Evolutionary conservation across 2,113 vertebrate species (phyloP).

Genomic region (Dasyornis broadbenti): DNA sequence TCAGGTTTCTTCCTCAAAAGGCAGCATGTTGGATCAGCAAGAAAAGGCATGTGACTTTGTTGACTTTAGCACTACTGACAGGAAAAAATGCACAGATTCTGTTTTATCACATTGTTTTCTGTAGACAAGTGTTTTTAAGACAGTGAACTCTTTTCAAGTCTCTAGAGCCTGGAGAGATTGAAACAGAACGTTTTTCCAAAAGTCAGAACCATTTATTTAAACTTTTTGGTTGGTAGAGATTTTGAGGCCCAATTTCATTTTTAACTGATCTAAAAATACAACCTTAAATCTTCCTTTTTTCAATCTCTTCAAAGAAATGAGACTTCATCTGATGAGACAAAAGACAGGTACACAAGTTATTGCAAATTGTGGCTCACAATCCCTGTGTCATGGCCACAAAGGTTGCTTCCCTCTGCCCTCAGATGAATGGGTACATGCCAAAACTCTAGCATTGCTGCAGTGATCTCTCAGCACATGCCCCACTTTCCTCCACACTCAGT

Average conservation of each 20-base stretch:
- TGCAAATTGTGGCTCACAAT: neutral
- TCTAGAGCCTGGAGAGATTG: neutral
- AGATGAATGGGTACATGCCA: neutral
- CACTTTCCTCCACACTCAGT: neutral
- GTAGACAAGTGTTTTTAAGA: neutral
- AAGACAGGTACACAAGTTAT: accelerated
- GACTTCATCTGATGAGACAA: neutral
- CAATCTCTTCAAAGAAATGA: neutral
- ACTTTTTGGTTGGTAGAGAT: neutral
- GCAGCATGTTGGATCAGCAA: neutral
- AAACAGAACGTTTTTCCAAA: neutral
- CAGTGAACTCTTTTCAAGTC: neutral
- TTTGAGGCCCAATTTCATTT: neutral
- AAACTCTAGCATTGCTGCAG: accelerated
- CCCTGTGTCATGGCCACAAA: neutral
- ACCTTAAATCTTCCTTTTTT: neutral
- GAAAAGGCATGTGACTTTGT: accelerated
- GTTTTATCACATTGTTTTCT: neutral
- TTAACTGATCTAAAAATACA: neutral
- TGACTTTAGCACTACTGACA: neutral
- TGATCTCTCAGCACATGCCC: conserved; percentile 9
- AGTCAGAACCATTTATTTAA: neutral
- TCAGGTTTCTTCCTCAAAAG: neutral
- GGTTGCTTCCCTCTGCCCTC: neutral
- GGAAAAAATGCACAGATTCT: neutral